Percentiles rank a stretch among this genome's conserved stretches.
Conservation (phyloP, 1,140 invertebrate species). For the Diorhabda elongata region DNA sequence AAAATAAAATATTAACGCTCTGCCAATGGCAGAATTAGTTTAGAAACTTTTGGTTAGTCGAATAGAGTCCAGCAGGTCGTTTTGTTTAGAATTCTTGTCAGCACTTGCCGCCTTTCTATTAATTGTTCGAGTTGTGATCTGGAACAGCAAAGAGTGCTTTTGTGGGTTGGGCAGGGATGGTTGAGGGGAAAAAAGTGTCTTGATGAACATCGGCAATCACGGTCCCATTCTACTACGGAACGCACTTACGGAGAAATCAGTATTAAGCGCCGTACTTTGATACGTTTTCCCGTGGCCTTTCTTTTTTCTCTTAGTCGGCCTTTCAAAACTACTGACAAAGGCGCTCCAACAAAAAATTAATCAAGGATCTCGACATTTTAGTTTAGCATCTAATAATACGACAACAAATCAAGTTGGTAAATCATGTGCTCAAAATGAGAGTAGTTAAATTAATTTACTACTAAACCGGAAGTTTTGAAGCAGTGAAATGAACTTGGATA, state of each 20-base stretch:
- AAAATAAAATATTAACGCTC: neutral
- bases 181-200: slow-evolving; percentile 36
- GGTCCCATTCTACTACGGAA: slow-evolving; percentile 41
- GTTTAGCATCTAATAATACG: too few relatives aligned
- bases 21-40: neutral
- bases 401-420: too few relatives aligned
- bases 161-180: slow-evolving; percentile 18
- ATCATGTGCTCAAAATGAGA: too few relatives aligned
- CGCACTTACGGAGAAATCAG: slow-evolving; percentile 42
- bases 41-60: neutral
- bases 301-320: neutral
- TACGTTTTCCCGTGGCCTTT: slow-evolving; percentile 1
- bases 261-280: slow-evolving; percentile 32
- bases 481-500: too few relatives aligned
- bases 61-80: slow-evolving; percentile 4
- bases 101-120: slow-evolving; percentile 40
- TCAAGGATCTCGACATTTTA: too few relatives aligned
- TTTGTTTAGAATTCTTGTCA: slow-evolving; percentile 41
- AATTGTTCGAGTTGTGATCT: slow-evolving; percentile 42
- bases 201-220: slow-evolving; percentile 44
- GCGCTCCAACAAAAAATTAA: neutral
- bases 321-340: slow-evolving; percentile 3
- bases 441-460: too few relatives aligned
- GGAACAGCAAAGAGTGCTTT: slow-evolving; percentile 35
- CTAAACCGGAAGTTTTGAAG: too few relatives aligned